Percentiles rank a stretch among this genome's conserved stretches.
Conservation (phyloP, 2,888 invertebrate genomes). For the Bembecia ichneumoniformis region DNA sequence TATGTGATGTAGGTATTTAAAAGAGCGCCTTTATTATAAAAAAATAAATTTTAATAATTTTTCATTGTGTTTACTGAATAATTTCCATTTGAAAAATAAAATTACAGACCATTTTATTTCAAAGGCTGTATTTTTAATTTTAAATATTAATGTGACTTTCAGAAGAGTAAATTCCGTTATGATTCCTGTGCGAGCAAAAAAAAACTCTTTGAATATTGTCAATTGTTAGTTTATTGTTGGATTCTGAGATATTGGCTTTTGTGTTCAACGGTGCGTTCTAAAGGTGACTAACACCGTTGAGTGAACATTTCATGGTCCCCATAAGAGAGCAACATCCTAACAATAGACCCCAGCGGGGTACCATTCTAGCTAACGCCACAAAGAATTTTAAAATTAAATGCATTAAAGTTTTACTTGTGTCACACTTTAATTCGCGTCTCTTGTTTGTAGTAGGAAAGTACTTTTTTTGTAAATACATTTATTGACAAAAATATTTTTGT, state of each 20-base stretch:
- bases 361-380: conserved; percentile 39
- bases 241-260: conserved; percentile 66
- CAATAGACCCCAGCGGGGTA: conserved; percentile 60
- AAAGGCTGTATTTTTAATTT: too few relatives aligned
- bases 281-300: conserved; percentile 24
- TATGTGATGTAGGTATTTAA: too few relatives aligned
- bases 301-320: conserved; percentile 30
- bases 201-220: conserved; percentile 53
- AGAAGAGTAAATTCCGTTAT: conserved; percentile 38
- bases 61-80: too few relatives aligned
- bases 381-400: background rate
- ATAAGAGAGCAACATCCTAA: conserved; percentile 51
- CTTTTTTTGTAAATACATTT: too few relatives aligned
- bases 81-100: too few relatives aligned
- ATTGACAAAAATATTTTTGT: too few relatives aligned
- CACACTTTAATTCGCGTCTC: too few relatives aligned
- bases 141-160: too few relatives aligned
- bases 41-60: too few relatives aligned
- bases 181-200: conserved; percentile 36
- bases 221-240: conserved; percentile 70
- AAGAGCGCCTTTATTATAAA: too few relatives aligned
- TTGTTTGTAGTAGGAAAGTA: too few relatives aligned
- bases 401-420: background rate
- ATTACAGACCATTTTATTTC: too few relatives aligned
- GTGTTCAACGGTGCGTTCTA: conserved; percentile 64